Conservation (phyloP, 2,797 vertebrate species). For the Gadopsis marmoratus region DNA sequence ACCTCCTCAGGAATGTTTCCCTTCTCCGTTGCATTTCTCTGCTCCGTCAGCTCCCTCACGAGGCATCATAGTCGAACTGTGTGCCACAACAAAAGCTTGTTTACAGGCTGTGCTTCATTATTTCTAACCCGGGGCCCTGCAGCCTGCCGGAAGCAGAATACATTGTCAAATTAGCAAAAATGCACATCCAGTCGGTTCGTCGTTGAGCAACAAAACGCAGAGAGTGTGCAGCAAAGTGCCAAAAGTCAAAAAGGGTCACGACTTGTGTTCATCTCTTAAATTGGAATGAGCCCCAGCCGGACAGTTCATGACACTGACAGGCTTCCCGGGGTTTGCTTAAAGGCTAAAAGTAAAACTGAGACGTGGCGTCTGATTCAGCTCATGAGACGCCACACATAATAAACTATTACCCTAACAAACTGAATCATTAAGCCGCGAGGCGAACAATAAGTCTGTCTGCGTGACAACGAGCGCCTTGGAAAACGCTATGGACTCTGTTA, state of each 20-base stretch:
- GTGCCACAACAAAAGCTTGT: background rate
- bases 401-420: background rate
- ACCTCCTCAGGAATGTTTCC: background rate
- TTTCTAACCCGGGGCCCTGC: conserved; percentile 5
- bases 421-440: background rate
- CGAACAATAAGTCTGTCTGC: background rate
- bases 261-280: background rate
- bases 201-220: background rate
- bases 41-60: background rate
- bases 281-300: background rate
- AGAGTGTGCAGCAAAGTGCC: background rate
- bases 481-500: background rate
- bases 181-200: background rate
- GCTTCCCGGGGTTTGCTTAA: background rate
- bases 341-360: background rate
- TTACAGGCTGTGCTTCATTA: background rate
- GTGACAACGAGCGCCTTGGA: background rate
- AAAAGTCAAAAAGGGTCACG: conserved; percentile 20
- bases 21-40: background rate
- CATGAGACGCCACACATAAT: background rate
- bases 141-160: background rate
- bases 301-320: background rate
- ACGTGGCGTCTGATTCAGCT: background rate
- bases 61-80: background rate
- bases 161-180: conserved; percentile 2